Evolutionary conservation across 2,113 vertebrate genomes (phyloP).

Genomic region (Brachypteracias leptosomus): DNA sequence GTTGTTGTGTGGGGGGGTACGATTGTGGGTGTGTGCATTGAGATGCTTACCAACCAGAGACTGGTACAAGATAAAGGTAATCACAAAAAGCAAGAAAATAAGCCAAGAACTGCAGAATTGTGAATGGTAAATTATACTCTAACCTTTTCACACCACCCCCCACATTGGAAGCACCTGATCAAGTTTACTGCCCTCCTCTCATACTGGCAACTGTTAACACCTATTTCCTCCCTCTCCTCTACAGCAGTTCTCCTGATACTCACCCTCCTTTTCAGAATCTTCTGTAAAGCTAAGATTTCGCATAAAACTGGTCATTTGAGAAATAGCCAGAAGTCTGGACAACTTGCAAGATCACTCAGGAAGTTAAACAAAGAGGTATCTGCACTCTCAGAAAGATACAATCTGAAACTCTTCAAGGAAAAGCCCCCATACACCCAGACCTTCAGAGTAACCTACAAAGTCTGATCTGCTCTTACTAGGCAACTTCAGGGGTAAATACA

Average conservation of each 20-base stretch:
- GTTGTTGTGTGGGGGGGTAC: not conserved
- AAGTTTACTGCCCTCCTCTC: not conserved
- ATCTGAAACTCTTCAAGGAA: not conserved
- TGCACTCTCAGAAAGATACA: not conserved
- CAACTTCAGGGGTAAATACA: not conserved
- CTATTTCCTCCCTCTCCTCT: not conserved
- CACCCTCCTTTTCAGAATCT: not conserved
- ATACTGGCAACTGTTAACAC: not conserved
- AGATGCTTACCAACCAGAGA: not conserved
- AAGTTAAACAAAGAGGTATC: not conserved
- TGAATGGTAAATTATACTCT: not conserved
- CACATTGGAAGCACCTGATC: not conserved
- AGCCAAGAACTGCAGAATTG: not conserved
- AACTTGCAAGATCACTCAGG: not conserved
- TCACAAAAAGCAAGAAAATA: not conserved
- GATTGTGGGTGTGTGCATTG: not conserved
- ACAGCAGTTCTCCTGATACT: not conserved
- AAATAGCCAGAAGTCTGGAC: not conserved
- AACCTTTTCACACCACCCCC: not conserved
- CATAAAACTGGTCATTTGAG: not conserved
- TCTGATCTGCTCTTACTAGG: not conserved
- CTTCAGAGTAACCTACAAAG: not conserved
- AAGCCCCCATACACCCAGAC: not conserved
- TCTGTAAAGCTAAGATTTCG: not conserved
- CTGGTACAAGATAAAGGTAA: not conserved